These are phyloP conservation scores for Dinomys branickii DNA, from an alignment of 2,113 vertebrate genomes.

Conservation along the genomic window DNA sequence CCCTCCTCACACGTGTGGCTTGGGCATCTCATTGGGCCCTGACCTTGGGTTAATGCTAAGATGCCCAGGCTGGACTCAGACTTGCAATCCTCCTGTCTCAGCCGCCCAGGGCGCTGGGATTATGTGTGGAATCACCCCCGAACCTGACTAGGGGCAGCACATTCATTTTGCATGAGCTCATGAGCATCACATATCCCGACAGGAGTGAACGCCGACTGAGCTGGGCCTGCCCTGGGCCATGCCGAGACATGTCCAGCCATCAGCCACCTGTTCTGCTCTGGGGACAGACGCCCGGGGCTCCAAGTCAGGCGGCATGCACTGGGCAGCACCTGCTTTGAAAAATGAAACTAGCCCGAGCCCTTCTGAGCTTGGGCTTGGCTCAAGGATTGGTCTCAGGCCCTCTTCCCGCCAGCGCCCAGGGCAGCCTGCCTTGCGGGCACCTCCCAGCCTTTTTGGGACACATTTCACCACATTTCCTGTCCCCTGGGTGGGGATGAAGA, in stretches of 20 bases:
- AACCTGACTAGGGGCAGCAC: background rate
- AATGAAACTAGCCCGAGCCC: background rate
- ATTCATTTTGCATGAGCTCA: background rate
- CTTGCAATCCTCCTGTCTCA: background rate
- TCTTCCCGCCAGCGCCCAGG: background rate
- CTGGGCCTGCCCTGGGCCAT: background rate
- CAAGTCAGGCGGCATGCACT: background rate
- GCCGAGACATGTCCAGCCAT: fast-evolving
- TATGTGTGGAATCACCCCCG: fast-evolving
- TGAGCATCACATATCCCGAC: fast-evolving
- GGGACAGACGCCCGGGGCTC: background rate
- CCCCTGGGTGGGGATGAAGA: background rate
- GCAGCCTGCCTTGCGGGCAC: background rate
- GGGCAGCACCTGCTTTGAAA: background rate
- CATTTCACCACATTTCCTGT: slow-evolving; percentile 4
- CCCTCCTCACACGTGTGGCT: fast-evolving
- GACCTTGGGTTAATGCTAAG: fast-evolving
- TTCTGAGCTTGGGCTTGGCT: too few relatives aligned
- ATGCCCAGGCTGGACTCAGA: background rate
- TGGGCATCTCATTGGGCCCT: background rate
- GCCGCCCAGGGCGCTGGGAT: background rate
- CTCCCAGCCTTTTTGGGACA: background rate
- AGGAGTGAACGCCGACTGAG: fast-evolving
- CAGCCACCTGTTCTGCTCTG: background rate
- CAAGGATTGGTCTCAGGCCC: background rate